Evolutionary conservation across 2,888 invertebrate species (phyloP), one percentile per base, ranked within the genome.

Genomic region (Ellobium chinense): DNA sequence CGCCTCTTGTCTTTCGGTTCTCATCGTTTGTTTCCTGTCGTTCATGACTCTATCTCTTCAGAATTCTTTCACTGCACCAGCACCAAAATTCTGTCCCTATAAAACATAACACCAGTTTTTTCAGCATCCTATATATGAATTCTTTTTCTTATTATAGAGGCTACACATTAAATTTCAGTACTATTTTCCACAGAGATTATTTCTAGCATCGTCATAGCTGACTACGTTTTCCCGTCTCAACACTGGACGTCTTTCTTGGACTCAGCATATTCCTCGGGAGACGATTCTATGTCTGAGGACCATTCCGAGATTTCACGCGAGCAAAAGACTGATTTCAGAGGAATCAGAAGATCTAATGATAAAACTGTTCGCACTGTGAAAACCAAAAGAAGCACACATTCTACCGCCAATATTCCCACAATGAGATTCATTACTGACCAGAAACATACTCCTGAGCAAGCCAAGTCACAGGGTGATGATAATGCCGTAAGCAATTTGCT

Each of bases 121-220:
- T n/a, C n/a, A n/a, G n/a, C n/a, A n/a, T n/a, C n/a, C n/a, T n/a
- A n/a, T n/a, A n/a, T n/a, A n/a, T n/a, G n/a, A n/a, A n/a, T n/a
- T n/a, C n/a, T n/a, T n/a, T n/a, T n/a, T n/a, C n/a, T n/a, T n/a
- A n/a, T n/a, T n/a, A n/a, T n/a, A n/a, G n/a, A n/a, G n/a, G n/a
- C n/a, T n/a, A n/a, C n/a, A n/a, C n/a, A n/a, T n/a, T n/a, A n/a
- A n/a, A n/a, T n/a, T n/a, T n/a, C n/a, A n/a, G n/a, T n/a, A n/a
- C n/a, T n/a, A n/a, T n/a, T n/a, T n/a, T n/a, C n/a, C n/a, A n/a
- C 46, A 46, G 46, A 12, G 18, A 46, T 60, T 9, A 21, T 63
- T n/a, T 74, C 74, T 9, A 63, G 7, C 39, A 29, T 74, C 63
- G 7, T 27, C 27, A 21, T 74, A 31, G 63, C 46, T 29, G 74